These are phyloP conservation scores for Ibycter americanus DNA, from an alignment of 2,797 vertebrate genomes.

Conservation along the genomic window DNA sequence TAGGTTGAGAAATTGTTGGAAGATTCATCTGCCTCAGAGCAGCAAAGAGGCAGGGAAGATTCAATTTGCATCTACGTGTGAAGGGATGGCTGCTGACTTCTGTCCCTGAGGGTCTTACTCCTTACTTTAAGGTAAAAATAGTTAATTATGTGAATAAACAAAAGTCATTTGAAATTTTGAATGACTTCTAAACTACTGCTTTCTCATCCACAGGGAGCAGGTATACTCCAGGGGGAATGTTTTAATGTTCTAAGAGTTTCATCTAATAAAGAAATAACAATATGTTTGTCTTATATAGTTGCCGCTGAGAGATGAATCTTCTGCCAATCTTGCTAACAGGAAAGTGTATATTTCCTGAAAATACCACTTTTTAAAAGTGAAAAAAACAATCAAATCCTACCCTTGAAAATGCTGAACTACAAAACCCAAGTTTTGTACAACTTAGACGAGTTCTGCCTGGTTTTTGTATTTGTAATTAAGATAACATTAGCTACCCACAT, in stretches of 20 bases:
- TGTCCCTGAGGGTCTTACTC: background rate
- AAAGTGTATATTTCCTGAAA: background rate
- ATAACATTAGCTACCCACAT: background rate
- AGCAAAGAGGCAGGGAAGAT: background rate
- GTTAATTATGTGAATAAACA: background rate
- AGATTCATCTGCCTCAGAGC: background rate
- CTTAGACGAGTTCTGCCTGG: rapidly evolving
- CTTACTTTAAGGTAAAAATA: background rate
- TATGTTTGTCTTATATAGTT: background rate
- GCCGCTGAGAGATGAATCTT: background rate
- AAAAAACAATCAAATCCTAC: background rate
- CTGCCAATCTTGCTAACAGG: background rate
- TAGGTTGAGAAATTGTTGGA: background rate
- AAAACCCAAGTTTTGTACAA: background rate
- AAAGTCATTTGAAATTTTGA: background rate
- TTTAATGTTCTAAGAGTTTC: background rate
- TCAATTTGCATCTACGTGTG: background rate
- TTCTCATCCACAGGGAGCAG: background rate
- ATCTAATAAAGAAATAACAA: background rate
- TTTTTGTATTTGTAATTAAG: background rate
- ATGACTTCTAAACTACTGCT: background rate
- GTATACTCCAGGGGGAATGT: background rate
- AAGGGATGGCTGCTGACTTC: background rate
- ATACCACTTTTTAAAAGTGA: background rate
- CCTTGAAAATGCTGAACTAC: background rate